Base-by-base conservation (phyloP, 2,113 vertebrate genomes). In the Platichthys stellatus region DNA sequence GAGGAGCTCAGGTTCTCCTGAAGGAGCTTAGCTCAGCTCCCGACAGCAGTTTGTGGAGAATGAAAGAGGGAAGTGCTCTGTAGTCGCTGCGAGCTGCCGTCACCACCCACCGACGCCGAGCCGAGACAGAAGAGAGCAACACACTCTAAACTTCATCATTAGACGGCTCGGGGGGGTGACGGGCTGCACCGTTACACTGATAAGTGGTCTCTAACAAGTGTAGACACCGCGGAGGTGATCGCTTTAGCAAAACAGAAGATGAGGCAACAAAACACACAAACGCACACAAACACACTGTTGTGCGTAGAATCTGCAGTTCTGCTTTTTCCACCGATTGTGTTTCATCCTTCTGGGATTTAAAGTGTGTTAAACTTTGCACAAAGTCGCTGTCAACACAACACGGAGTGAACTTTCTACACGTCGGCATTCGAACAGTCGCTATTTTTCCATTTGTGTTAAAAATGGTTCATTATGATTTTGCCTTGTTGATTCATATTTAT, bases 401-500 rank as follows among this genome's bases (percentile, higher is more conserved):
- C 69, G 47, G 65, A 54, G 18, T 45, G 28, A 77, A 59, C 62
- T 78, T 72, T 76, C 40, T 53, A 38, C 64, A 43, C 35, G 57
- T 60, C 47, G 31, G 53, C 71, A 78, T 78, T 72, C 64, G 13
- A 81, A 40, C 20, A 71, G 63, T 58, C 12, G 63, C 64, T 76
- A 47, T 77, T 84, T 24, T 73, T 26, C 53, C 20, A 14, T 68
- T 18, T 11, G 47, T 68, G 51, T 35, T 40, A 72, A 83, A 47
- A 69, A 28, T 26, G 23, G 47, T 68, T 86, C 64, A 57, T 85
- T 23, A 71, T 67, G 10, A 62, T 75, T 47, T 13, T 12, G 2
- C 38, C 38, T 40, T 40, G 38, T 40, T 12, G n/a, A 64, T 82
- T 69, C 72, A 86, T 86, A 83, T 79, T 88, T 69, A 74, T 86